phyloP scores from a whole-genome alignment of 2,888 invertebrate species.

The Salpingus planirostris region DNA sequence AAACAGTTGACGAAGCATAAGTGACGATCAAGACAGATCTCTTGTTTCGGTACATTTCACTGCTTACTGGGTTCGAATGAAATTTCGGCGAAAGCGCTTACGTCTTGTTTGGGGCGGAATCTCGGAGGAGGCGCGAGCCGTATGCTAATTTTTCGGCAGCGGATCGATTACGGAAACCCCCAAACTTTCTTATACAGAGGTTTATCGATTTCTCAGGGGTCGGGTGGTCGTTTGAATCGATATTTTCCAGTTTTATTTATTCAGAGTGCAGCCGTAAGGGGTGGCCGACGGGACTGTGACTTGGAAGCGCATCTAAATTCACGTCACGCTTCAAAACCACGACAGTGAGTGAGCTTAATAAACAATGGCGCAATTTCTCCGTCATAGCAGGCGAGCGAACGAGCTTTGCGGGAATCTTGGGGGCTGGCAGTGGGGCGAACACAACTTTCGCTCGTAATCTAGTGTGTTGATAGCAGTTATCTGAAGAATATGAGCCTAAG shows the following conservation, averaged over 20 bases:
- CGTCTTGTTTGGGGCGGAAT: not conserved
- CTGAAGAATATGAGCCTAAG: slow-evolving; percentile 19
- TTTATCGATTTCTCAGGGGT: too few species aligned
- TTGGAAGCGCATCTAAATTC: slow-evolving; percentile 1
- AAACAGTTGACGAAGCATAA: slow-evolving; percentile 17
- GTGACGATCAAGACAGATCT: slow-evolving; percentile 19
- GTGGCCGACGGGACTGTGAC: too few species aligned
- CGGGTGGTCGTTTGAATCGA: too few species aligned
- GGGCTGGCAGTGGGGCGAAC: slow-evolving; percentile 6
- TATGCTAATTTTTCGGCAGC: not conserved
- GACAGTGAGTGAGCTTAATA: slow-evolving; percentile 7
- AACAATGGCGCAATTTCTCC: slow-evolving; percentile 11
- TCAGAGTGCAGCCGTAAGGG: too few species aligned
- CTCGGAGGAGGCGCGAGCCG: not conserved
- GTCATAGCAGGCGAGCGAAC: slow-evolving; percentile 4
- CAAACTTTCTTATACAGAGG: too few species aligned
- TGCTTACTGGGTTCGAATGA: slow-evolving; percentile 11
- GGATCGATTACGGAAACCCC: too few species aligned
- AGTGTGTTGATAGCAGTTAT: slow-evolving; percentile 20
- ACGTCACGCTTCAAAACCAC: slow-evolving; percentile 4
- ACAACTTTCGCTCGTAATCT: slow-evolving; percentile 17
- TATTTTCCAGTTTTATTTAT: too few species aligned
- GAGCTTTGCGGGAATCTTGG: slow-evolving; percentile 10
- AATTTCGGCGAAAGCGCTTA: not conserved
- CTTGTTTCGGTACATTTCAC: slow-evolving; percentile 16